Evolutionary conservation across 2,797 vertebrate genomes (phyloP).

Genomic region (Choloepus didactylus): DNA sequence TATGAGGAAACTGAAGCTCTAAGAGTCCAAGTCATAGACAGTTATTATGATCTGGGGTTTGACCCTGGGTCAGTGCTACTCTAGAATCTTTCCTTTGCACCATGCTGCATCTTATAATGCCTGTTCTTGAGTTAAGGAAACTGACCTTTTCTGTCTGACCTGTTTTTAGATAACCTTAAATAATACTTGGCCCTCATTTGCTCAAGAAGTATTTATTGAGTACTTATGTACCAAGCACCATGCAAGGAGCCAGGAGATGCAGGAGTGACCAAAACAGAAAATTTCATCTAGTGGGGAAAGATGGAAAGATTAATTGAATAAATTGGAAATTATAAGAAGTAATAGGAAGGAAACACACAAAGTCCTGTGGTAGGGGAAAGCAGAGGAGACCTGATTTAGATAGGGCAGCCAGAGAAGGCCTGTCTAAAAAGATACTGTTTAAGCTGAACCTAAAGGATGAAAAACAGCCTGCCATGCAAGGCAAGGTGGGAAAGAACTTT

Average conservation of each 20-base stretch:
- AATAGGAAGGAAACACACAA: not conserved
- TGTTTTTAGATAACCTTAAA: not conserved
- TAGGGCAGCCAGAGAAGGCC: not conserved
- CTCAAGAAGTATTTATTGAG: not conserved
- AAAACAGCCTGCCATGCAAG: not conserved
- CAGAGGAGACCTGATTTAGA: not conserved
- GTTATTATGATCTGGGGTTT: slow-evolving; percentile 13
- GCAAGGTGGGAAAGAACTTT: not conserved
- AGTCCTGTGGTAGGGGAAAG: not conserved
- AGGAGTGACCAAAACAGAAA: not conserved
- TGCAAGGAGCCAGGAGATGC: not conserved
- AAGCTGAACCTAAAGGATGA: not conserved
- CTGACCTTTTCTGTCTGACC: not conserved
- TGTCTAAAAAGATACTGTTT: not conserved
- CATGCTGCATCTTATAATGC: not conserved
- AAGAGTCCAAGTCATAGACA: not conserved
- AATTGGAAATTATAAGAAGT: slow-evolving; percentile 22
- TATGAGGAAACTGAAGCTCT: not conserved
- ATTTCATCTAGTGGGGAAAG: not conserved
- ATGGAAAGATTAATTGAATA: slow-evolving; percentile 12
- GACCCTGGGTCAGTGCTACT: not conserved
- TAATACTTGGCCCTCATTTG: not conserved
- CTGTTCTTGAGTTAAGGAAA: not conserved
- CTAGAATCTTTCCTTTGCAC: not conserved
- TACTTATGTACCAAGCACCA: not conserved